phyloP scores from a whole-genome alignment of 2,888 invertebrate species.

The Taenaris catops region DNA sequence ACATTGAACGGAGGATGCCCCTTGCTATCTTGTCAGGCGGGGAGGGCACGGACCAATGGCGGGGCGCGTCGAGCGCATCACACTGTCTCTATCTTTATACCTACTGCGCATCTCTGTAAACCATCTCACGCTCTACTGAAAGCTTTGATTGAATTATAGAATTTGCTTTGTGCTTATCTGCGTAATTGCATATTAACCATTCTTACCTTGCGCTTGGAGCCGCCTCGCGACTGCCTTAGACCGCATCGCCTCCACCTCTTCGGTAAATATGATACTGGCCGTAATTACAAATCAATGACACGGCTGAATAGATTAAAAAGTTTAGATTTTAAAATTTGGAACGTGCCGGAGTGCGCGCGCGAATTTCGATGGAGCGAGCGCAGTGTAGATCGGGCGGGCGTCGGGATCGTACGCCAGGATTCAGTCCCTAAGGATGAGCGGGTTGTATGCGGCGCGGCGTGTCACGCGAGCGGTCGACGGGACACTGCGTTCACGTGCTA shows the following conservation, averaged over 20 bases:
- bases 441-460: constrained; percentile 53
- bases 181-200: too few species aligned
- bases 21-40: constrained; percentile 76
- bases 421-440: constrained; percentile 48
- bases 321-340: constrained; percentile 40
- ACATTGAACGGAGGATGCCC: constrained; percentile 58
- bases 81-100: constrained; percentile 60
- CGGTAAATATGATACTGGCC: constrained; percentile 44
- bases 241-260: constrained; percentile 79
- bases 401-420: constrained; percentile 49
- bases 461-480: constrained; percentile 75
- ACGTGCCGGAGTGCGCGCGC: constrained; percentile 38
- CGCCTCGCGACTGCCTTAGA: constrained; percentile 86
- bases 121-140: constrained; percentile 12
- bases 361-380: constrained; percentile 36
- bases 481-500: constrained; percentile 76
- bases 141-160: too few species aligned
- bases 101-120: constrained; percentile 57
- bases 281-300: constrained; percentile 64
- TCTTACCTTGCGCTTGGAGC: constrained; percentile 85
- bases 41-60: constrained; percentile 69
- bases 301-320: constrained; percentile 44
- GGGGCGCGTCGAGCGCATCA: constrained; percentile 58
- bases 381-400: constrained; percentile 61
- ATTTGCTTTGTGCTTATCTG: too few species aligned